phyloP scores from a whole-genome alignment of 2,888 invertebrate genomes.

The Drosophila neoperkinsi region DNA sequence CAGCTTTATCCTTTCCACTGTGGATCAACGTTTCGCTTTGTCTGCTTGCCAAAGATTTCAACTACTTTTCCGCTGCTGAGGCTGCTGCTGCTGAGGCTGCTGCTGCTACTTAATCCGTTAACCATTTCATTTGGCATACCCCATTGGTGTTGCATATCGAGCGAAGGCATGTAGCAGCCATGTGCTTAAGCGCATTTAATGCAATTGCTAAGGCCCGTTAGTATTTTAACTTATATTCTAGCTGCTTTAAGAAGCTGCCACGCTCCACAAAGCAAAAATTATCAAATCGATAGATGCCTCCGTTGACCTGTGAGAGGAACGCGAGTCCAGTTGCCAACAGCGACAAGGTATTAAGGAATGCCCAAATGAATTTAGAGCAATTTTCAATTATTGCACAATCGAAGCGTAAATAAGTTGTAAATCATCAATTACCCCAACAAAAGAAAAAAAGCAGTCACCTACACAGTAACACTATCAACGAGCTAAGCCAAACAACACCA shows the following conservation, averaged over 20 bases:
- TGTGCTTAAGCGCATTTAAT: constrained; percentile 54
- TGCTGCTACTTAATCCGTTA: constrained; percentile 62
- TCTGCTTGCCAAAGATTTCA: constrained; percentile 63
- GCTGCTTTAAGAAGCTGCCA: constrained; percentile 25
- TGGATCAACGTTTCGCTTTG: constrained; percentile 70
- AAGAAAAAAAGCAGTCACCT: constrained; percentile 35
- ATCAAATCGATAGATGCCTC: constrained; percentile 45
- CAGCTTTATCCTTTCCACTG: constrained; percentile 30
- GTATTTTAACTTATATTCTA: constrained; percentile 14
- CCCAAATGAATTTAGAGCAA: constrained; percentile 73
- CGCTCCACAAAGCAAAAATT: constrained; percentile 11
- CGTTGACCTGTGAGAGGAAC: constrained; percentile 43
- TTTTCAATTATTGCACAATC: constrained; percentile 82
- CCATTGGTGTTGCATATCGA: constrained; percentile 63
- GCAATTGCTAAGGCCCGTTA: constrained; percentile 60
- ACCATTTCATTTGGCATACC: constrained; percentile 65
- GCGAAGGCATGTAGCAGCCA: constrained; percentile 41
- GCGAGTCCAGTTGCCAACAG: constrained; percentile 40
- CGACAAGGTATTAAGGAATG: constrained; percentile 56
- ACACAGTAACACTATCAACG: constrained; percentile 29
- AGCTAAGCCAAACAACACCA: constrained; percentile 23
- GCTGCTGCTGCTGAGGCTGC: constrained; percentile 31
- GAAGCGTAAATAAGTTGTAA: constrained; percentile 83
- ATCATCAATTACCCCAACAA: constrained; percentile 76
- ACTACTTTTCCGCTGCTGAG: constrained; percentile 48